Percentiles rank a stretch among this genome's conserved stretches.
These are phyloP conservation scores for Apeltes quadracus DNA, from an alignment of 2,113 vertebrate genomes.

Conservation along the genomic window DNA sequence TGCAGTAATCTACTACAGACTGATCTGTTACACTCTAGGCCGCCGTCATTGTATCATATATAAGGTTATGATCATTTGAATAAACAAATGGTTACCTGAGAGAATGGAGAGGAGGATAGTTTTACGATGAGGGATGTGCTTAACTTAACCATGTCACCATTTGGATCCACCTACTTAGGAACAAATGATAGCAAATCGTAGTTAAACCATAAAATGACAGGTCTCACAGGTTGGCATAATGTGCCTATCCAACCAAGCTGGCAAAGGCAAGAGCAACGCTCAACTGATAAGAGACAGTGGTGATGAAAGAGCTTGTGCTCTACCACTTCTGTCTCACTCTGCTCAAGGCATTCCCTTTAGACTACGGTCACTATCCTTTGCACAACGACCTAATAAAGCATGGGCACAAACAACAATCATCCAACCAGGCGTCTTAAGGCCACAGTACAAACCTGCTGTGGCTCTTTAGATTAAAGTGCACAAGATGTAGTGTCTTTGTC, in stretches of 20 bases:
- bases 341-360: slow-evolving; percentile 53
- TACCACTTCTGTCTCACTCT: slow-evolving; percentile 28
- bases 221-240: too few species aligned
- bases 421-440: slow-evolving; percentile 38
- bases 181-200: slow-evolving; percentile 18
- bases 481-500: neutral
- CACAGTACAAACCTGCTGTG: slow-evolving; percentile 8
- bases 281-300: slow-evolving; percentile 38
- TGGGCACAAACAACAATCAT: slow-evolving; percentile 36
- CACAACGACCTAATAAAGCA: slow-evolving; percentile 50
- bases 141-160: neutral
- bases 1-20: too few species aligned
- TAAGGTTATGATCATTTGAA: neutral
- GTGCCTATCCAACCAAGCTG: too few species aligned
- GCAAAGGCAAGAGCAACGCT: neutral
- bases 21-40: neutral
- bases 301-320: slow-evolving; percentile 32
- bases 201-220: slow-evolving; percentile 6
- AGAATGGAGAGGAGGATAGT: neutral
- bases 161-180: slow-evolving; percentile 14
- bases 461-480: slow-evolving; percentile 23
- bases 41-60: neutral
- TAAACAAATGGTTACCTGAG: neutral
- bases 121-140: neutral
- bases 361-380: slow-evolving; percentile 50